These are phyloP conservation scores for Garrulus glandarius DNA, from an alignment of 2,797 vertebrate genomes.

Conservation along the genomic window DNA sequence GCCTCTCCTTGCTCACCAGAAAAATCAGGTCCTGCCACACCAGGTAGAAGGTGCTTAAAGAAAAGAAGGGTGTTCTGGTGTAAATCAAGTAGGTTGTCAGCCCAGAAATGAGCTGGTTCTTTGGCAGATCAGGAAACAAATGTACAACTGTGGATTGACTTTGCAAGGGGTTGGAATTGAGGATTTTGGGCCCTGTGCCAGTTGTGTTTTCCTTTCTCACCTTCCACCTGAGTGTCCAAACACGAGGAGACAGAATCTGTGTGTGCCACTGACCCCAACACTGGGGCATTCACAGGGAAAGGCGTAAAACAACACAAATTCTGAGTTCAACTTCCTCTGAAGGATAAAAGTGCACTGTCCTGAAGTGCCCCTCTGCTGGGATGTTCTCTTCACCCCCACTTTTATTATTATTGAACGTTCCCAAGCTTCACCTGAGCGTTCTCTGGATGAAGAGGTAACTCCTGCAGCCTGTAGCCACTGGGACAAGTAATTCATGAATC, in stretches of 20 bases:
- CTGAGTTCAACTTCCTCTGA: neutral
- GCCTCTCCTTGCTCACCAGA: neutral
- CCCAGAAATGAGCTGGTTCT: neutral
- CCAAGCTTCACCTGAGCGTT: neutral
- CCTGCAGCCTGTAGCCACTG: neutral
- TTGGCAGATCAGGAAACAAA: neutral
- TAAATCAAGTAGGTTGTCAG: neutral
- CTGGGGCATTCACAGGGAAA: neutral
- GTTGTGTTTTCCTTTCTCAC: neutral
- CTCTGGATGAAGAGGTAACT: neutral
- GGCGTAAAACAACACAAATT: neutral
- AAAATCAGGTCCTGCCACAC: neutral
- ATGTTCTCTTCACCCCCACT: neutral
- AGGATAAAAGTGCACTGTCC: neutral
- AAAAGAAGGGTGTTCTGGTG: neutral
- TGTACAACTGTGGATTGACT: neutral
- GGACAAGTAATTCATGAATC: neutral
- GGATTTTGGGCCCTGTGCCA: neutral
- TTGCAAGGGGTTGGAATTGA: neutral
- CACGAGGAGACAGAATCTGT: rapidly evolving
- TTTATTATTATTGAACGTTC: neutral
- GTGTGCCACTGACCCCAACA: neutral
- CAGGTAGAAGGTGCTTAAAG: neutral
- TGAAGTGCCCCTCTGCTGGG: neutral
- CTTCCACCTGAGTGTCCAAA: neutral